phyloP scores from a whole-genome alignment of 2,797 vertebrate species.

The Decapterus maruadsi region DNA sequence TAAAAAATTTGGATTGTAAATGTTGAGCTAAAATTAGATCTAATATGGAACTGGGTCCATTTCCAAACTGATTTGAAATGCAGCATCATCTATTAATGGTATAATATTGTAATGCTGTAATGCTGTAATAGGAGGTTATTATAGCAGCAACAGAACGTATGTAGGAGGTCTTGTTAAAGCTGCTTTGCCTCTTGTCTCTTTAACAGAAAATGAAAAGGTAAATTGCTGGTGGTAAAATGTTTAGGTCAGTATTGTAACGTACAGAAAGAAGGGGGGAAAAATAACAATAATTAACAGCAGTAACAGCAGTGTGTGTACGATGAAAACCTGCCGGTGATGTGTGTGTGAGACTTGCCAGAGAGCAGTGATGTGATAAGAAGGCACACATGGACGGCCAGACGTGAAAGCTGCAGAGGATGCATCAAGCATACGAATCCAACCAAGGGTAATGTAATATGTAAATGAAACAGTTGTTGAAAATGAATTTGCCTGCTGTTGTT shows the following conservation, averaged over 20 bases:
- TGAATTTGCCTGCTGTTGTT: constrained; percentile 66
- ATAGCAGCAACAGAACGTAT: not conserved
- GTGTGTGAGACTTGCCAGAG: constrained; percentile 53
- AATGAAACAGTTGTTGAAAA: constrained; percentile 68
- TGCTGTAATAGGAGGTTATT: constrained; percentile 9
- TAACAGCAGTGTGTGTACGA: constrained; percentile 32
- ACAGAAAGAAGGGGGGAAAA: not conserved
- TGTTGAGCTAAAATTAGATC: constrained; percentile 63
- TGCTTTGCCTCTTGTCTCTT: not conserved
- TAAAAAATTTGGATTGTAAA: constrained; percentile 48
- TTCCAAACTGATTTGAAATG: constrained; percentile 52
- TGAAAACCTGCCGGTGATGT: constrained; percentile 35
- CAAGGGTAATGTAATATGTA: constrained; percentile 76
- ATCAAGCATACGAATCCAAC: constrained; percentile 62
- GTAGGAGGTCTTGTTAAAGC: not conserved
- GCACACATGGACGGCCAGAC: constrained; percentile 50
- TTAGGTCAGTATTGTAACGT: not conserved
- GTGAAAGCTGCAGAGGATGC: constrained; percentile 56
- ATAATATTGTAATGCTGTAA: not conserved
- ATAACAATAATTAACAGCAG: constrained; percentile 8
- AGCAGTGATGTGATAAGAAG: constrained; percentile 67
- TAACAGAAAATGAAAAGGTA: not conserved
- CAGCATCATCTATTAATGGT: constrained; percentile 39
- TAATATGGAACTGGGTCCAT: constrained; percentile 29
- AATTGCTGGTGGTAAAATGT: not conserved